phyloP scores from a whole-genome alignment of 2,888 invertebrate genomes.

The Agonopterix arenella region DNA sequence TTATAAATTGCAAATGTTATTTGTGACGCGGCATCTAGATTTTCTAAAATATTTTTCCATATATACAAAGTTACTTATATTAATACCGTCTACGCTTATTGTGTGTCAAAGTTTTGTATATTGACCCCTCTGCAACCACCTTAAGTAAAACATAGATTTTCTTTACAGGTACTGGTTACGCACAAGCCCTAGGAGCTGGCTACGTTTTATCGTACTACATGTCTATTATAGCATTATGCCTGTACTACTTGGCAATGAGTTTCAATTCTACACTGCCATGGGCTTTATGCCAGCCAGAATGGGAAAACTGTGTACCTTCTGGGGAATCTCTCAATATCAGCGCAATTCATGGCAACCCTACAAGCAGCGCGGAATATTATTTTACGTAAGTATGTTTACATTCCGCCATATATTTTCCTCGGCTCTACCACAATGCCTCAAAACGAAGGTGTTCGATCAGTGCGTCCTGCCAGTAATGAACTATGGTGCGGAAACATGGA shows the following conservation, averaged over 20 bases:
- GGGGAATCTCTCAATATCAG: slow-evolving; percentile 32
- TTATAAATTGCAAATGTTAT: too few relatives aligned
- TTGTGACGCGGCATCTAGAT: too few relatives aligned
- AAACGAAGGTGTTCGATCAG: too few relatives aligned
- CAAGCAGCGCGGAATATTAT: slow-evolving; percentile 77
- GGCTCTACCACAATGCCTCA: too few relatives aligned
- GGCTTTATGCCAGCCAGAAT: slow-evolving; percentile 79
- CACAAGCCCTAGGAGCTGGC: slow-evolving; percentile 78
- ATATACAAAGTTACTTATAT: too few relatives aligned
- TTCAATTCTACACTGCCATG: slow-evolving; percentile 84
- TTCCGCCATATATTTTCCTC: too few relatives aligned
- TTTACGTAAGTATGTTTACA: slow-evolving; percentile 64
- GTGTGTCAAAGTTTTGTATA: too few relatives aligned
- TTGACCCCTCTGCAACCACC: too few relatives aligned
- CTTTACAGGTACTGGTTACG: slow-evolving; percentile 81
- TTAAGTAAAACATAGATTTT: neutral
- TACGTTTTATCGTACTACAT: slow-evolving; percentile 87
- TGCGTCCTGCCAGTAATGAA: too few relatives aligned
- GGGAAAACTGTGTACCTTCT: slow-evolving; percentile 69
- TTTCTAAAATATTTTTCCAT: too few relatives aligned
- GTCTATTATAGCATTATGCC: slow-evolving; percentile 83
- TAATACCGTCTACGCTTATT: too few relatives aligned
- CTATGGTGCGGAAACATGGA: too few relatives aligned
- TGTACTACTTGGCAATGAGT: slow-evolving; percentile 85
- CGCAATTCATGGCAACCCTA: slow-evolving; percentile 25